These are phyloP conservation scores for Nomada flava DNA, from an alignment of 2,888 invertebrate genomes.

Conservation along the genomic window DNA sequence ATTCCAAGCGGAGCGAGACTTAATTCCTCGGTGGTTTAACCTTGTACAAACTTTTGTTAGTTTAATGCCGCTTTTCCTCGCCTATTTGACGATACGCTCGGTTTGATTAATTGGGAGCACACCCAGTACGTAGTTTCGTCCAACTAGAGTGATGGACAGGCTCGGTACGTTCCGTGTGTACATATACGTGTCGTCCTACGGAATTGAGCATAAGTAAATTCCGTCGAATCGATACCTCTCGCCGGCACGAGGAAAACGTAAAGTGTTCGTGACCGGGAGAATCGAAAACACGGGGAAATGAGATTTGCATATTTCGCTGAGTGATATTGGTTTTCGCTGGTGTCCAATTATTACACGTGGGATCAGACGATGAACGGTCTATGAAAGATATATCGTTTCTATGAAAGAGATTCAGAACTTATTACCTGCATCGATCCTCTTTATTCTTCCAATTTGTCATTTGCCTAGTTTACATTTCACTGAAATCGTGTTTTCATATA, in stretches of 20 bases:
- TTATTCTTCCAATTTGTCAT: background rate
- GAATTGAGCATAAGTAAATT: slow-evolving; percentile 46
- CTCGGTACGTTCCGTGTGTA: slow-evolving; percentile 29
- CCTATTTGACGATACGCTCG: background rate
- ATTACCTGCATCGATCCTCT: slow-evolving; percentile 8
- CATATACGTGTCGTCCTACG: slow-evolving; percentile 29
- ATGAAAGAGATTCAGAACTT: slow-evolving; percentile 3
- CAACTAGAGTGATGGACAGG: slow-evolving; percentile 23
- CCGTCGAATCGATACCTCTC: slow-evolving; percentile 41
- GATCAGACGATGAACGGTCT: slow-evolving; percentile 15
- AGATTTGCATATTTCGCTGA: slow-evolving; percentile 42
- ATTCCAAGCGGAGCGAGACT: no score
- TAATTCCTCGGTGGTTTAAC: background rate
- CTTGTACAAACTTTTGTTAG: slow-evolving; percentile 2
- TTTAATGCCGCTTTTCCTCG: background rate
- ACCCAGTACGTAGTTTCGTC: slow-evolving; percentile 14
- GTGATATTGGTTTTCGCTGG: slow-evolving; percentile 28
- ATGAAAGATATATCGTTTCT: background rate
- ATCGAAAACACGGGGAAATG: slow-evolving; percentile 41
- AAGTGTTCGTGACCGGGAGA: slow-evolving; percentile 18
- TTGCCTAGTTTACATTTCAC: background rate
- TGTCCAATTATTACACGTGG: slow-evolving; percentile 36
- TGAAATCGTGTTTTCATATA: background rate
- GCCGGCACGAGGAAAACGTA: slow-evolving; percentile 15
- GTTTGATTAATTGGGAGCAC: slow-evolving; percentile 28